These are phyloP conservation scores for Buphagus erythrorhynchus DNA, from an alignment of 2,797 vertebrate genomes.

Conservation along the genomic window DNA sequence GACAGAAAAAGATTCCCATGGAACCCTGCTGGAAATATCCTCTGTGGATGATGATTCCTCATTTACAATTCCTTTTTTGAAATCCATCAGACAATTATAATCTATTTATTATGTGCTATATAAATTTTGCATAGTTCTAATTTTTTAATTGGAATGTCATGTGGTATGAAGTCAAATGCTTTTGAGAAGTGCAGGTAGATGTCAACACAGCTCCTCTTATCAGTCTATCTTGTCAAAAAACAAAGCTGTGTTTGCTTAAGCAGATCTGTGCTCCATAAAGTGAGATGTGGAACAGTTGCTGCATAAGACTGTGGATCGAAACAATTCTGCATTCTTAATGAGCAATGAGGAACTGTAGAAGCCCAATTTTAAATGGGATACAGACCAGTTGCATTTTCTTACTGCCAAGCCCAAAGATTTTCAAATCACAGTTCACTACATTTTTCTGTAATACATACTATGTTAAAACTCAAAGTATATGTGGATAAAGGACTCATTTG, in stretches of 20 bases:
- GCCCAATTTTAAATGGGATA: background rate
- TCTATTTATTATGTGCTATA: slow-evolving; percentile 3
- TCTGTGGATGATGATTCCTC: background rate
- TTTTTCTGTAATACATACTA: background rate
- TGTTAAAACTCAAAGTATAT: background rate
- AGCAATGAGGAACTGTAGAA: background rate
- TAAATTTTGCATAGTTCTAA: slow-evolving; percentile 25
- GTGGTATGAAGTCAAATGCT: background rate
- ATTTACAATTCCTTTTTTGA: slow-evolving; percentile 9
- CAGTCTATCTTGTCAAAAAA: background rate
- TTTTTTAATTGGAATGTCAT: slow-evolving; percentile 25
- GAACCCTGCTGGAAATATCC: background rate
- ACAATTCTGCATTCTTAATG: background rate
- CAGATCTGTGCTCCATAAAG: background rate
- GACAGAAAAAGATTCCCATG: background rate
- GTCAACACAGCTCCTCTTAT: slow-evolving; percentile 15
- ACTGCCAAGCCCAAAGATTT: background rate
- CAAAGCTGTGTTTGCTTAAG: background rate
- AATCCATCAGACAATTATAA: slow-evolving; percentile 2
- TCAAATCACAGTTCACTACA: background rate
- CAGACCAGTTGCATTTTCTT: background rate
- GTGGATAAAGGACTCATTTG: background rate
- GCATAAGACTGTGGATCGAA: background rate
- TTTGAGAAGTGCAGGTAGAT: slow-evolving; percentile 15
- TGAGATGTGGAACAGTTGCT: background rate